Evolutionary conservation across 2,888 invertebrate species (phyloP).

Genomic region (Hydriomena furcata): DNA sequence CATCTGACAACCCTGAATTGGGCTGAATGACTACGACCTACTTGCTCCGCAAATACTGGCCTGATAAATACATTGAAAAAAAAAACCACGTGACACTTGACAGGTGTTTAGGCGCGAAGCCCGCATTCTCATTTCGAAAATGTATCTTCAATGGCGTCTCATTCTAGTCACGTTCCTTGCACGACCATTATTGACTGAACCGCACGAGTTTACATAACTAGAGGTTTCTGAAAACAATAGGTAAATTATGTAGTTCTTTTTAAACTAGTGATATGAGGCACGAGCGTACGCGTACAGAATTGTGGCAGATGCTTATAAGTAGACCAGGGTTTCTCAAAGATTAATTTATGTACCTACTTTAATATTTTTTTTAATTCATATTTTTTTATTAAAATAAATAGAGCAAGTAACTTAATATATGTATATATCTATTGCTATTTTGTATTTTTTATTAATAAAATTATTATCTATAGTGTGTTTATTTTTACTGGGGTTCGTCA

Average conservation of each 20-base stretch:
- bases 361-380: too few relatives aligned
- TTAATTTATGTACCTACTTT: too few relatives aligned
- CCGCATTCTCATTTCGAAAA: conserved; percentile 67
- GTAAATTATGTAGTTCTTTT: conserved; percentile 23
- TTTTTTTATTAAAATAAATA: too few relatives aligned
- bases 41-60: conserved; percentile 41
- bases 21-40: conserved; percentile 20
- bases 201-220: conserved; percentile 39
- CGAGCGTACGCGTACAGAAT: conserved; percentile 26
- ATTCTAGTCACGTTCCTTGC: conserved; percentile 63
- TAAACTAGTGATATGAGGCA: conserved; percentile 30
- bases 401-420: too few relatives aligned
- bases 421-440: too few relatives aligned
- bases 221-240: conserved; percentile 19
- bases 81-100: conserved; percentile 53
- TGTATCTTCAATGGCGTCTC: conserved; percentile 44
- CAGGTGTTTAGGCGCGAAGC: conserved; percentile 66
- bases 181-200: conserved; percentile 44
- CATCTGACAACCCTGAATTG: conserved; percentile 34
- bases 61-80: conserved; percentile 45
- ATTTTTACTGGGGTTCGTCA: too few relatives aligned
- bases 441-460: too few relatives aligned
- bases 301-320: conserved; percentile 26
- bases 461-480: too few relatives aligned
- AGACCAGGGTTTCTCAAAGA: too few relatives aligned